Evolutionary conservation across 2,888 invertebrate species (phyloP).

Genomic region (Strigamia crassipes): DNA sequence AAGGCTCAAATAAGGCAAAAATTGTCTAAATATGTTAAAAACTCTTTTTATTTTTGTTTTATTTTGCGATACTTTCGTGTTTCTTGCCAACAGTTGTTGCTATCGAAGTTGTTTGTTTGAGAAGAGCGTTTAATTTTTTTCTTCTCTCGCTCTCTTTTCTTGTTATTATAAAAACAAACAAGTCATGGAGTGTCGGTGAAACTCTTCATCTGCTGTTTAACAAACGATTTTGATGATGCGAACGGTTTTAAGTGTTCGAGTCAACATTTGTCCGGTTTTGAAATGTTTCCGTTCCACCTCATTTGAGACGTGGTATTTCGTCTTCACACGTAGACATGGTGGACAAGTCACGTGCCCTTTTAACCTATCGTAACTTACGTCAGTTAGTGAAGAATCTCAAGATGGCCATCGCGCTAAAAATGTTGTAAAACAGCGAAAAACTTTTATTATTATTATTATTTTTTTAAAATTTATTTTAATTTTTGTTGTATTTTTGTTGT

Average conservation of each 20-base stretch:
- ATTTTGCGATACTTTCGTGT: too few species aligned
- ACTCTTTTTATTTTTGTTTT: too few species aligned
- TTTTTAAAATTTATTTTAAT: too few species aligned
- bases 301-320: constrained; percentile 21
- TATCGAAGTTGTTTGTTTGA: neutral
- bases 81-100: neutral
- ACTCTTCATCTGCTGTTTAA: neutral
- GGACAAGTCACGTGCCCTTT: constrained; percentile 11
- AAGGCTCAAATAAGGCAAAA: too few species aligned
- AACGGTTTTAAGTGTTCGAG: neutral
- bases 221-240: neutral
- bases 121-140: neutral
- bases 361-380: constrained; percentile 23
- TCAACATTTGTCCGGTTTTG: too few species aligned
- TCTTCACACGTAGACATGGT: neutral
- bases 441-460: too few species aligned
- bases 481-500: too few species aligned
- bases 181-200: neutral
- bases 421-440: too few species aligned
- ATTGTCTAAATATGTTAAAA: too few species aligned
- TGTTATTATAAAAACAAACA: constrained; percentile 1
- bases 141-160: neutral
- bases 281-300: constrained; percentile 32
- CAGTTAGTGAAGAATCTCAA: neutral
- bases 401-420: neutral